phyloP scores from a whole-genome alignment of 2,888 invertebrate genomes.

The Operophtera brumata region DNA sequence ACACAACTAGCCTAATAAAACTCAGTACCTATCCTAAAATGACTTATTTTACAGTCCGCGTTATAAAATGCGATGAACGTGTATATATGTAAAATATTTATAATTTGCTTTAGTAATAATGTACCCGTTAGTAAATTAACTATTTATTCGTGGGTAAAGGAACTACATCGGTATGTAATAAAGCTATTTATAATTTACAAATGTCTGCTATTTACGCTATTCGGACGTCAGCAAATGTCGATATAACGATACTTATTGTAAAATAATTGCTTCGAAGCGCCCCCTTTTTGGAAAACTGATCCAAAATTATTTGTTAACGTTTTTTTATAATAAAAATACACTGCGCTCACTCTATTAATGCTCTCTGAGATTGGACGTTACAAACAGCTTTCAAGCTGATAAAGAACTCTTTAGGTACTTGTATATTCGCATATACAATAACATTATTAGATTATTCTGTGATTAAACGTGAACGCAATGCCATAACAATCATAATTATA shows the following conservation, averaged over 20 bases:
- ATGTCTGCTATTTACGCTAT: slow-evolving; percentile 24
- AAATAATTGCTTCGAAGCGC: slow-evolving; percentile 29
- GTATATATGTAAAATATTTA: slow-evolving; percentile 38
- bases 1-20: slow-evolving; percentile 30
- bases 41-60: slow-evolving; percentile 32
- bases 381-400: slow-evolving; percentile 10
- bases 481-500: slow-evolving; percentile 14
- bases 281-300: slow-evolving; percentile 24
- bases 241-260: slow-evolving; percentile 24
- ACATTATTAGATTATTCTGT: slow-evolving; percentile 13
- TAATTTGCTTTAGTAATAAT: slow-evolving; percentile 32
- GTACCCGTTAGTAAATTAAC: slow-evolving; percentile 33
- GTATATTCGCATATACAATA: slow-evolving; percentile 13
- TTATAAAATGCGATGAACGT: slow-evolving; percentile 36
- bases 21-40: slow-evolving; percentile 28
- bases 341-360: slow-evolving; percentile 18
- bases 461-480: slow-evolving; percentile 26
- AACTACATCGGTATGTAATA: slow-evolving; percentile 33
- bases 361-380: slow-evolving; percentile 20
- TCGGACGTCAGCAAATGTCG: slow-evolving; percentile 32
- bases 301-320: slow-evolving; percentile 18
- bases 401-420: slow-evolving; percentile 14
- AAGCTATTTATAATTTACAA: slow-evolving; percentile 28
- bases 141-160: slow-evolving; percentile 29
- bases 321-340: slow-evolving; percentile 20